These are phyloP conservation scores for Cataglyphis rosenhaueri DNA, from an alignment of 2,888 invertebrate genomes.

Conservation along the genomic window DNA sequence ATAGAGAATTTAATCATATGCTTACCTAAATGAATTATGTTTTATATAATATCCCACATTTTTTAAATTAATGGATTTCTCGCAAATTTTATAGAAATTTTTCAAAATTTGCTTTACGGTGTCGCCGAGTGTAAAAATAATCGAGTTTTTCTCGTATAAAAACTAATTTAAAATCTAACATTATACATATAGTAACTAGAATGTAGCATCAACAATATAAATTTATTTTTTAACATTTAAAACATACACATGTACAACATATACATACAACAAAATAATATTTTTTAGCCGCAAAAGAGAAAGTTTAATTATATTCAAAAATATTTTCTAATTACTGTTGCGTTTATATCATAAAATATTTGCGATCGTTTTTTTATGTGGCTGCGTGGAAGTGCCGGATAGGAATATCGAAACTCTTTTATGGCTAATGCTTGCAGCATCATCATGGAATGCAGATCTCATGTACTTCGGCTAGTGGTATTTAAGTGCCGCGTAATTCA, in stretches of 20 bases:
- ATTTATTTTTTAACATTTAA: constrained; percentile 4
- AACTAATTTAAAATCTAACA: constrained; percentile 31
- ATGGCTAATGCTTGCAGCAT: constrained; percentile 57
- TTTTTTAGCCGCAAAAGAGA: neutral
- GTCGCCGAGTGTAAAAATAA: constrained; percentile 38
- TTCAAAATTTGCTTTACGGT: constrained; percentile 16
- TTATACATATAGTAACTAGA: neutral
- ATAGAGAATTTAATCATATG: constrained; percentile 38
- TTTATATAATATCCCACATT: constrained; percentile 30
- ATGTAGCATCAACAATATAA: neutral
- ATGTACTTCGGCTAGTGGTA: constrained; percentile 73
- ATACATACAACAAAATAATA: neutral
- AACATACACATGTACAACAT: no score
- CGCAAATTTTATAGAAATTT: constrained; percentile 32
- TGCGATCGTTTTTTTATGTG: constrained; percentile 33
- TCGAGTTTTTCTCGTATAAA: neutral
- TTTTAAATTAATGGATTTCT: constrained; percentile 39
- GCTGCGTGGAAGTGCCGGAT: constrained; percentile 59
- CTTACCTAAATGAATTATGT: constrained; percentile 14
- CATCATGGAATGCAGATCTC: constrained; percentile 80
- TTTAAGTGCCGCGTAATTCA: constrained; percentile 81
- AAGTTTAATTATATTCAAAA: neutral
- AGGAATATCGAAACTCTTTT: constrained; percentile 66
- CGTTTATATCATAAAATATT: neutral
- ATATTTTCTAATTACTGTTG: neutral